Evolutionary conservation across 2,888 invertebrate genomes (phyloP).

Genomic region (Xestobium rufovillosum): DNA sequence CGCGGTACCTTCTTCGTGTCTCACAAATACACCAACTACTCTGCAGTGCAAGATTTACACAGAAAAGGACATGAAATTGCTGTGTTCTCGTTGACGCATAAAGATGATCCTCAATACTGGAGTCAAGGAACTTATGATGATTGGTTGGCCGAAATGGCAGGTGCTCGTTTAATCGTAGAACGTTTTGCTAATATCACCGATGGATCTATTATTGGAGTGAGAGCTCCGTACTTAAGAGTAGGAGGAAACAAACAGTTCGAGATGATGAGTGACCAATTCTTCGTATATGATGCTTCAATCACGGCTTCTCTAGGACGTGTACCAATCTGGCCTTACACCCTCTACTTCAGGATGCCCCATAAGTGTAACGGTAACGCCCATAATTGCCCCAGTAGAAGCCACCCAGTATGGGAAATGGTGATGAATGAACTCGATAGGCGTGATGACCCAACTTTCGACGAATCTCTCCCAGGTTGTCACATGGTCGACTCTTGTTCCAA

Average conservation of each 20-base stretch:
- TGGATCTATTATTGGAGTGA: constrained; percentile 79
- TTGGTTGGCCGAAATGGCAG: constrained; percentile 94
- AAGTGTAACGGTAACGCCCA: constrained; percentile 91
- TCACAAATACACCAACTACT: constrained; percentile 88
- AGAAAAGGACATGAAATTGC: constrained; percentile 86
- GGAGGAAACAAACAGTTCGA: constrained; percentile 94
- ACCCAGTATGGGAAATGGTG: constrained; percentile 95
- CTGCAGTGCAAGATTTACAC: constrained; percentile 82
- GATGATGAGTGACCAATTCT: constrained; percentile 95
- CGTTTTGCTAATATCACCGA: constrained; percentile 89
- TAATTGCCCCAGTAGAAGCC: constrained; percentile 84
- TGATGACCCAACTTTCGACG: constrained; percentile 90
- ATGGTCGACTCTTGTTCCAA: constrained; percentile 93
- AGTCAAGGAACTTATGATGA: constrained; percentile 78
- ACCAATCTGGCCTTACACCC: constrained; percentile 95
- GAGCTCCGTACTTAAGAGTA: constrained; percentile 82
- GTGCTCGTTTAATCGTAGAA: constrained; percentile 77
- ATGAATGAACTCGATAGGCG: constrained; percentile 92
- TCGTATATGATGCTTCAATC: constrained; percentile 91
- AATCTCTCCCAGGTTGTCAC: constrained; percentile 88
- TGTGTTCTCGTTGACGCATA: constrained; percentile 87
- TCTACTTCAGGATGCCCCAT: constrained; percentile 95
- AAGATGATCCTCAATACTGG: constrained; percentile 90
- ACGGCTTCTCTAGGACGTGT: constrained; percentile 82
- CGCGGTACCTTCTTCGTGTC: constrained; percentile 87